phyloP scores from a whole-genome alignment of 2,888 invertebrate genomes.

The Drosophila eohydei region DNA sequence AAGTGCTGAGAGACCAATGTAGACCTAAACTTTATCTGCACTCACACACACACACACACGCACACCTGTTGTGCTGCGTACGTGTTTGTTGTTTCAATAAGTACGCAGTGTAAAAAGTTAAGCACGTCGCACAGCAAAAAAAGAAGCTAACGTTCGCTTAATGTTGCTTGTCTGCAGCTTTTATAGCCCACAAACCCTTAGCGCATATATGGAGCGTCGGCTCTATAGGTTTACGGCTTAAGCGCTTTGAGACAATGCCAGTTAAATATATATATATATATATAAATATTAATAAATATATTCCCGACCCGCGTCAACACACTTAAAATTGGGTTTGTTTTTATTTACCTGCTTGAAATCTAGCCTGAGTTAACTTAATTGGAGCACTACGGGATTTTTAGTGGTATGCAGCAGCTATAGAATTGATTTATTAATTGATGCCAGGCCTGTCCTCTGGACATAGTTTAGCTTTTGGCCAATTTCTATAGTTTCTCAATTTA shows the following conservation, averaged over 20 bases:
- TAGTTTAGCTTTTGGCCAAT: constrained; percentile 14
- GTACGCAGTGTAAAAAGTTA: constrained; percentile 43
- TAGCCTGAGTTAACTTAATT: constrained; percentile 19
- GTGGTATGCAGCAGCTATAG: not conserved
- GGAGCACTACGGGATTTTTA: constrained; percentile 9
- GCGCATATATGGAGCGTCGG: constrained; percentile 11
- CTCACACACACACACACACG: constrained; percentile 12
- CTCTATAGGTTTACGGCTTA: constrained; percentile 17
- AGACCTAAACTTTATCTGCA: constrained; percentile 17
- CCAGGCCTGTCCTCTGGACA: not conserved
- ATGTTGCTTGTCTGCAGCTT: constrained; percentile 39
- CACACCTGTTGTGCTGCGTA: constrained; percentile 27
- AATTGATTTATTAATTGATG: constrained; percentile 34
- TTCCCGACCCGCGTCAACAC: constrained; percentile 48
- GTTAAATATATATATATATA: constrained; percentile 14
- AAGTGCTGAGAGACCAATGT: constrained; percentile 32
- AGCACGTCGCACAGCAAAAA: constrained; percentile 51
- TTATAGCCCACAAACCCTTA: constrained; percentile 45
- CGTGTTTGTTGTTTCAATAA: constrained; percentile 63
- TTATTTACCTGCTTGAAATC: constrained; percentile 25
- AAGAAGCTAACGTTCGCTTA: constrained; percentile 39
- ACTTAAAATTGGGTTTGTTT: constrained; percentile 36
- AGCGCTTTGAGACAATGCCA: constrained; percentile 16
- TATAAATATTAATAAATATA: not conserved
- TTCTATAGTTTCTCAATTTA: constrained; percentile 33